Percentiles rank a stretch among this genome's conserved stretches.
phyloP scores from a whole-genome alignment of 1,140 invertebrate genomes.

The Saccostrea cuccullata region DNA sequence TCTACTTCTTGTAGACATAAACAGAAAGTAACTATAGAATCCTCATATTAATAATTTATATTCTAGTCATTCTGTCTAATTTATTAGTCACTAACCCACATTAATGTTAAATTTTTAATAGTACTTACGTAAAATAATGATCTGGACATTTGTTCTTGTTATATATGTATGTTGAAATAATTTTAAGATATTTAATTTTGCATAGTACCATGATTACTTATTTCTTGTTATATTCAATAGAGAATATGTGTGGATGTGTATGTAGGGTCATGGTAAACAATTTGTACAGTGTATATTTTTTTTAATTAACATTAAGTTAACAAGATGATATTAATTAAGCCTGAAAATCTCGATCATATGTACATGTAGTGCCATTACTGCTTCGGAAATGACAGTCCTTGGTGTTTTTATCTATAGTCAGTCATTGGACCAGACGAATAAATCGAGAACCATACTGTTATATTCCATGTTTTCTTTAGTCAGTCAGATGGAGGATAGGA shows the following conservation, averaged over 20 bases:
- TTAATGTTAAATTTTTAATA: neutral
- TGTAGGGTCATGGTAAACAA: neutral
- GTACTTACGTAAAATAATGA: neutral
- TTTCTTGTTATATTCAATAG: neutral
- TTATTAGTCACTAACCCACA: neutral
- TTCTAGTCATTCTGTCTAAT: neutral
- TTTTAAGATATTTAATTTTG: neutral
- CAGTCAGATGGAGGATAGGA: too few relatives aligned
- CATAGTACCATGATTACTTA: neutral
- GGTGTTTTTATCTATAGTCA: neutral
- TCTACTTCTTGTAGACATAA: neutral
- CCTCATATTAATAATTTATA: neutral
- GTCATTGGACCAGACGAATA: neutral
- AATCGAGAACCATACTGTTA: neutral
- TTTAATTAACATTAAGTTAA: too few relatives aligned
- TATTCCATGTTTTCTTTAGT: too few relatives aligned
- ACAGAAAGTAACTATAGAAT: neutral
- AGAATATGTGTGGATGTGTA: neutral
- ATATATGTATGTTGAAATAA: neutral
- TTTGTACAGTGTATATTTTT: neutral
- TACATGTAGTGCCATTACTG: neutral
- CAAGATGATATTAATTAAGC: too few relatives aligned
- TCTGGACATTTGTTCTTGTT: neutral
- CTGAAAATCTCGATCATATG: neutral
- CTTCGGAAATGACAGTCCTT: neutral